Conservation (phyloP, 2,113 vertebrate species). For the Bostrychus sinensis region DNA sequence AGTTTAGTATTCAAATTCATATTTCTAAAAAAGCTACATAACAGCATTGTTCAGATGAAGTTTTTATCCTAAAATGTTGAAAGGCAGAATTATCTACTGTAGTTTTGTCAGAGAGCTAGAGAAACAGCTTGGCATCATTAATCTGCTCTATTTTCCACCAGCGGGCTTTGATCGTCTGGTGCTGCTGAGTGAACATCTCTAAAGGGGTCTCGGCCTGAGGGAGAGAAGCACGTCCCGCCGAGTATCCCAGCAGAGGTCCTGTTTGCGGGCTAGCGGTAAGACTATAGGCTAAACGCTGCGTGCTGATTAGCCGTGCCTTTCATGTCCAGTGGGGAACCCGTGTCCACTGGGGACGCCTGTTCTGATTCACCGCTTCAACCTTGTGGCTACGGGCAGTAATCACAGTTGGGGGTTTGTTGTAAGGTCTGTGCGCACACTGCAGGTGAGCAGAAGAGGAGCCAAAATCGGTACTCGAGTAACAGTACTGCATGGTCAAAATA, state of each 20-base stretch:
- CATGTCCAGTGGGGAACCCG: constrained; percentile 36
- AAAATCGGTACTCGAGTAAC: too few relatives aligned
- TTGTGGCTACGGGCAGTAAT: constrained; percentile 31
- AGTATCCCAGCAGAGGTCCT: constrained; percentile 39
- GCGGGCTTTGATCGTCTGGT: constrained; percentile 56
- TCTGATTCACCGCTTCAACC: constrained; percentile 44
- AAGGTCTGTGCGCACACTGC: constrained; percentile 7
- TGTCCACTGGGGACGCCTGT: constrained; percentile 28
- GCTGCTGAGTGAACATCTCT: constrained; percentile 49
- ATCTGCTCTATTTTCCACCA: constrained; percentile 54
- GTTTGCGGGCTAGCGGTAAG: constrained; percentile 16
- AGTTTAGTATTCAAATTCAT: too few relatives aligned
- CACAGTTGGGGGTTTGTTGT: constrained; percentile 16
- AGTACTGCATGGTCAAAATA: too few relatives aligned
- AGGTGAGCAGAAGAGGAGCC: neutral
- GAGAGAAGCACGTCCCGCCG: constrained; percentile 33
- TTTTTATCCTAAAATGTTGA: constrained; percentile 2
- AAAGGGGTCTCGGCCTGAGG: constrained; percentile 35
- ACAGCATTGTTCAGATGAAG: neutral
- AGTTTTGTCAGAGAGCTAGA: constrained; percentile 40
- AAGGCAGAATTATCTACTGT: constrained; percentile 14
- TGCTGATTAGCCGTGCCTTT: constrained; percentile 54
- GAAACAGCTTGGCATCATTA: too few relatives aligned
- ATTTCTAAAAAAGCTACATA: too few relatives aligned
- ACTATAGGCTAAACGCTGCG: constrained; percentile 9